Percentiles rank a stretch among this genome's conserved stretches.
Conservation (phyloP, 2,888 invertebrate species). For the Gastrophysa polygoni region DNA sequence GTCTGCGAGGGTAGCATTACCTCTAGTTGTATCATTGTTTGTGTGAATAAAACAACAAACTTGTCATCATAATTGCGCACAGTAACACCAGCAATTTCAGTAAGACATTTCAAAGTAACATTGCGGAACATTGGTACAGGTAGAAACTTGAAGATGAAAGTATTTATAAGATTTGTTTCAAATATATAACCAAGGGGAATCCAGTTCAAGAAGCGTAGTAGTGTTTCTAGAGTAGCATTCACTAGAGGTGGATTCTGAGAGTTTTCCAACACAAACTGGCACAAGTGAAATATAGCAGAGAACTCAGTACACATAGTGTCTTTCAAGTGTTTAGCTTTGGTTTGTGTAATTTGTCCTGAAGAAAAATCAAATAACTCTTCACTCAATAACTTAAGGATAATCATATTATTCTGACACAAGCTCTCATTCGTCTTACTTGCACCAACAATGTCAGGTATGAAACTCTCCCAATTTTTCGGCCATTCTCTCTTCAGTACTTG, state of each 20-base stretch:
- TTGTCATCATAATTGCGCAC: slow-evolving; percentile 91
- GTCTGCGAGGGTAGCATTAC: slow-evolving; percentile 90
- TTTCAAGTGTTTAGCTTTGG: slow-evolving; percentile 98
- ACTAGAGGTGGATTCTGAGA: slow-evolving; percentile 97
- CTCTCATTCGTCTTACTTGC: slow-evolving; percentile 99
- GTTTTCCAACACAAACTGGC: slow-evolving; percentile 97
- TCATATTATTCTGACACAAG: slow-evolving; percentile 99
- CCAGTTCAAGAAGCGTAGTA: slow-evolving; percentile 97
- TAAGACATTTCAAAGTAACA: slow-evolving; percentile 96
- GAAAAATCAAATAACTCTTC: slow-evolving; percentile 99
- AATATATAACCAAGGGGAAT: slow-evolving; percentile 99
- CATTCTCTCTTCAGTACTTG: slow-evolving; percentile 99
- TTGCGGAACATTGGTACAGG: slow-evolving; percentile 89
- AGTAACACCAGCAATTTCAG: slow-evolving; percentile 94
- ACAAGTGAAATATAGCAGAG: slow-evolving; percentile 96
- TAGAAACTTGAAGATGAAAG: slow-evolving; percentile 94
- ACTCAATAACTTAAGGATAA: slow-evolving; percentile 93
- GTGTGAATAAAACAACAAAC: slow-evolving; percentile 87
- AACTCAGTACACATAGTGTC: slow-evolving; percentile 99
- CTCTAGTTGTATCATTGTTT: slow-evolving; percentile 92
- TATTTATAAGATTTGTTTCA: slow-evolving; percentile 95
- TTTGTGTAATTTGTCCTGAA: slow-evolving; percentile 96
- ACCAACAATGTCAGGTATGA: slow-evolving; percentile 98
- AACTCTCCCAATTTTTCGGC: slow-evolving; percentile 99
- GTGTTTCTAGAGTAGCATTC: slow-evolving; percentile 93